These are phyloP conservation scores for Campoletis sonorensis DNA, from an alignment of 1,140 invertebrate species.

Conservation along the genomic window DNA sequence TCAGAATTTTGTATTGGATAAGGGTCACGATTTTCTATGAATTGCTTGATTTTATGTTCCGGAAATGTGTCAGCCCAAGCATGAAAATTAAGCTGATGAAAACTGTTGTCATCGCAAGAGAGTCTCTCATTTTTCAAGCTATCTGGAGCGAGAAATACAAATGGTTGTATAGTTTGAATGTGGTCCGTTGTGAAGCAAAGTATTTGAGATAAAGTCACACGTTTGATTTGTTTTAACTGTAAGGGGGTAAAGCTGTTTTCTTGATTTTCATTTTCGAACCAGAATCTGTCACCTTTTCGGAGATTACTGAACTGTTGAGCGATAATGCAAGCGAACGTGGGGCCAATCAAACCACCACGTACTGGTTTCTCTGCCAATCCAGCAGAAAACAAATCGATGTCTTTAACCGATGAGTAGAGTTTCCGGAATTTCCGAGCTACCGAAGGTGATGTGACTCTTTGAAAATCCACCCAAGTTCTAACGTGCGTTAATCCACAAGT, in stretches of 20 bases:
- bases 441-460: constrained; percentile 82
- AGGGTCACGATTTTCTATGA: constrained; percentile 44
- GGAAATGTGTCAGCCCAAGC: constrained; percentile 76
- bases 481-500: constrained; percentile 87
- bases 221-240: constrained; percentile 92
- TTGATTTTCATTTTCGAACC: constrained; percentile 89
- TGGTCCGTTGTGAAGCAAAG: constrained; percentile 90
- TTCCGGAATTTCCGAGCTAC: constrained; percentile 80
- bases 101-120: constrained; percentile 81
- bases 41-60: background rate
- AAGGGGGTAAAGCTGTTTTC: constrained; percentile 86
- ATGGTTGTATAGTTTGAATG: constrained; percentile 84
- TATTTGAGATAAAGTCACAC: constrained; percentile 87
- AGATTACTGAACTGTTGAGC: constrained; percentile 94
- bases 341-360: constrained; percentile 91
- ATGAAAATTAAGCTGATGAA: constrained; percentile 84
- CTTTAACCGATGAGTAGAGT: constrained; percentile 86
- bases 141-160: constrained; percentile 85
- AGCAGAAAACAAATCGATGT: constrained; percentile 95
- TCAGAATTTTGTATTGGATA: background rate
- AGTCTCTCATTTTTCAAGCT: constrained; percentile 80
- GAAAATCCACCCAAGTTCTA: constrained; percentile 85
- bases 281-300: constrained; percentile 94
- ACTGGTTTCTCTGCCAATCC: constrained; percentile 90
- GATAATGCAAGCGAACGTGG: constrained; percentile 97